phyloP scores from a whole-genome alignment of 2,113 vertebrate species.

The Sinocyclocheilus rhinocerous region DNA sequence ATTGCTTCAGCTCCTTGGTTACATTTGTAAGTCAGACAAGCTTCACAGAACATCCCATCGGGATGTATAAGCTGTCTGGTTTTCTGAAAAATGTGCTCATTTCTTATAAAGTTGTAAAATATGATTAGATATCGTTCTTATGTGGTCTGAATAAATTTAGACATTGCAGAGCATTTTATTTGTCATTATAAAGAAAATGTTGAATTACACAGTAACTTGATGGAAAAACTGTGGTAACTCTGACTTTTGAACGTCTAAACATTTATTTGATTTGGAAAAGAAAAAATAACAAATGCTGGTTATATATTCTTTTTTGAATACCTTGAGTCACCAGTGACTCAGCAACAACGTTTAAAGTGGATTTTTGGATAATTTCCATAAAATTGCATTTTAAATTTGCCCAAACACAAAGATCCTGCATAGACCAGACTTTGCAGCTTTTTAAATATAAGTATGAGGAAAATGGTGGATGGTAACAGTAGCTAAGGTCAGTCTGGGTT shows the following conservation, averaged over 20 bases:
- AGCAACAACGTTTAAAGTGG: neutral
- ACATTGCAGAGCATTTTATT: neutral
- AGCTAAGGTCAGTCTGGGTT: neutral
- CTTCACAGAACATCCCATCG: neutral
- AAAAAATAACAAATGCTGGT: neutral
- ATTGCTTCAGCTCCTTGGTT: neutral
- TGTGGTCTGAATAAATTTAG: neutral
- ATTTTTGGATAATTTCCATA: neutral
- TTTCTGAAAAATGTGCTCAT: too few species aligned
- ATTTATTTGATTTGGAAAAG: neutral
- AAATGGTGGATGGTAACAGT: neutral
- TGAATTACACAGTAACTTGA: neutral
- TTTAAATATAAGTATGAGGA: neutral
- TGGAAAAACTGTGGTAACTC: neutral
- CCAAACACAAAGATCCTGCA: neutral
- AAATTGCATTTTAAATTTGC: neutral
- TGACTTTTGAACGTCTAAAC: neutral
- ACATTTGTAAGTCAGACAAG: neutral
- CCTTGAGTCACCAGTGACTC: neutral
- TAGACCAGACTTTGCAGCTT: neutral
- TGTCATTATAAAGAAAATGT: neutral
- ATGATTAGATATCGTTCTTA: neutral
- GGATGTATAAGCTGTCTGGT: neutral
- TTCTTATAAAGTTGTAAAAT: neutral
- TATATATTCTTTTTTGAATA: neutral